Conservation (phyloP, 2,113 vertebrate species). For the Cryptomyrus ogoouensis region DNA sequence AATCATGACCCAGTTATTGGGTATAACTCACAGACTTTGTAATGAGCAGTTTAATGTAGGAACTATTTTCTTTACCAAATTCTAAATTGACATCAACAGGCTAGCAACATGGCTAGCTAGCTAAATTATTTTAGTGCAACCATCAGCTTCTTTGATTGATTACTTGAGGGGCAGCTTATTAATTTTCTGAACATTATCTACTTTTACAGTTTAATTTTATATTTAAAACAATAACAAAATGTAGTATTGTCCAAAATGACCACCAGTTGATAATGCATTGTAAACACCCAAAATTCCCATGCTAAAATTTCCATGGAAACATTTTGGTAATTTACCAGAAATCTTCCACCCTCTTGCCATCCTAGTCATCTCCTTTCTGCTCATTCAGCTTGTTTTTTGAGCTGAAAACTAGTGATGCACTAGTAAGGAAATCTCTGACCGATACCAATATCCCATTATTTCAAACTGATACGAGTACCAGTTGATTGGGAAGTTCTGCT, state of each 20-base stretch:
- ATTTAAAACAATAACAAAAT: not conserved
- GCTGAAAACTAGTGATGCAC: not conserved
- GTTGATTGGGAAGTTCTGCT: not conserved
- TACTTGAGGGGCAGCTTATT: not conserved
- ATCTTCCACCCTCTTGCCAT: not conserved
- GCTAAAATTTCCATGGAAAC: not conserved
- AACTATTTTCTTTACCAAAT: not conserved
- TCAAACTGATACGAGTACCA: not conserved
- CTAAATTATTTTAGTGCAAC: not conserved
- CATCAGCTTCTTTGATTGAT: not conserved
- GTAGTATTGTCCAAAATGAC: not conserved
- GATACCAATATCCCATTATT: not conserved
- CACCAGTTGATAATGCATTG: not conserved
- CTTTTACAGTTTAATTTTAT: not conserved
- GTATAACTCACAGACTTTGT: not conserved
- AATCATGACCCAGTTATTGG: not conserved
- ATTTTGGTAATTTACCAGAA: not conserved
- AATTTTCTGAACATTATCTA: not conserved
- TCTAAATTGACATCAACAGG: not conserved
- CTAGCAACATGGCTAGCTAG: not conserved
- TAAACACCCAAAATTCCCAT: not conserved
- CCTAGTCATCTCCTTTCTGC: not conserved
- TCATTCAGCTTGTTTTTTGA: not conserved
- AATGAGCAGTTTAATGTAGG: not conserved
- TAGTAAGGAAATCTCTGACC: not conserved